These are phyloP conservation scores for Eulithis prunata DNA, from an alignment of 2,888 invertebrate species.

Conservation along the genomic window DNA sequence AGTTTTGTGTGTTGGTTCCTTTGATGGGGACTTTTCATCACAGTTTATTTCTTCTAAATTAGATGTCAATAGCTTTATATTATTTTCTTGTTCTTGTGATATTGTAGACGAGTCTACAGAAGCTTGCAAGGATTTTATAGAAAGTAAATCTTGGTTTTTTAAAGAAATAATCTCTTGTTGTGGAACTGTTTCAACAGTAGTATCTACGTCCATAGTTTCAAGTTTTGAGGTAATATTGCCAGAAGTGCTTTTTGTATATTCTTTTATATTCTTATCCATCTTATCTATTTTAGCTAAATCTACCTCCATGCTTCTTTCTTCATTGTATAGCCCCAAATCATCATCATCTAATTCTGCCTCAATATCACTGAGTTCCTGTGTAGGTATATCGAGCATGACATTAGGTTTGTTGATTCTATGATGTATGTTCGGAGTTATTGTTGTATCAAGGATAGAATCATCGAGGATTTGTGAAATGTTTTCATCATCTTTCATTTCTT, in stretches of 20 bases:
- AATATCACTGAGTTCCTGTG: constrained; percentile 61
- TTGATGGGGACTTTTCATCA: background rate
- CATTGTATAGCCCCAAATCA: constrained; percentile 8
- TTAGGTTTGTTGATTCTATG: constrained; percentile 67
- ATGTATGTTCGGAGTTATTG: constrained; percentile 38
- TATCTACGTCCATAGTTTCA: background rate
- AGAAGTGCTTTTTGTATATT: background rate
- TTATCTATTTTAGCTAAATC: background rate
- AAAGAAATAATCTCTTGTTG: too few species aligned
- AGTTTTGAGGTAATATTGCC: background rate
- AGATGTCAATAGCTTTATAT: too few species aligned
- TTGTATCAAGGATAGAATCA: constrained; percentile 18
- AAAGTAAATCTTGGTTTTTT: background rate
- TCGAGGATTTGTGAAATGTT: background rate
- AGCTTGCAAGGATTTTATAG: background rate
- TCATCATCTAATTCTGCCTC: constrained; percentile 42
- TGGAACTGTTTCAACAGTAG: constrained; percentile 9
- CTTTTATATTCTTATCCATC: constrained; percentile 6
- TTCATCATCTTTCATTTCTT: background rate
- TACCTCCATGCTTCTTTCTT: background rate
- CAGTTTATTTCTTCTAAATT: too few species aligned
- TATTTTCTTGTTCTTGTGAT: background rate
- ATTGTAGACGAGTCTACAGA: background rate
- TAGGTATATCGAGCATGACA: constrained; percentile 73
- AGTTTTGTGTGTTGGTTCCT: background rate